Evolutionary conservation across 37 sponge, comb jelly and placozoan genomes (phyloP), one percentile per base, ranked within the genome.

Genomic region (Oscarella lobularis): DNA sequence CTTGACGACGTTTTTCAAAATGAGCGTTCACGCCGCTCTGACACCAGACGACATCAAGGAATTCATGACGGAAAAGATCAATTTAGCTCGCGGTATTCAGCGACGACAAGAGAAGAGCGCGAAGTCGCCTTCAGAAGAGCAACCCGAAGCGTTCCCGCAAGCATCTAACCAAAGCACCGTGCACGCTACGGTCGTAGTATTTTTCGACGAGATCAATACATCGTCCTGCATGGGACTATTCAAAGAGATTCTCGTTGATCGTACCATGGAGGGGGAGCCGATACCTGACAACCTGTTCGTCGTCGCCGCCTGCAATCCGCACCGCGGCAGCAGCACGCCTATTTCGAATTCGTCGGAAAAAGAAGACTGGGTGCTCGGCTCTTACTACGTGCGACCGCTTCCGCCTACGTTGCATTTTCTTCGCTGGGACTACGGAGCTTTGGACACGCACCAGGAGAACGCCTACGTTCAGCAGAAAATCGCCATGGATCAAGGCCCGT

Each of bases 151-250:
- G 74, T 40, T 30, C 74, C 0, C 40, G 29, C 1, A 74, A 65
- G 36, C 31, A 55, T 29, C 88, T 85, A 40, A 82, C 81, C 78
- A 82, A 84, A 20, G 84, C 88, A n/a, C n/a, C n/a, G n/a, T n/a
- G n/a, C n/a, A n/a, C n/a, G 14, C 60, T 27, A 48, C 60, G 60
- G 60, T 48, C 20, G 60, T 48, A 27, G 87, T 89, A 3, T 90
- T 87, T 54, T 34, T 87, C 30, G 94, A 93, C 77, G 94, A 93
- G 66, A 77, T 93, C 39, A 93, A 93, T 80, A 93, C 94, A 41
- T 83, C 89, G 6, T 88, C 94, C 1, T 93, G 94, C 75, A 55
- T 88, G 41, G 94, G 94, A 33, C 75, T 93, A 3, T 81, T 93
- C 74, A 93, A 93, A 67, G 94, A 93, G 40, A 66, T 93, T 33